Conservation (phyloP, 2,888 invertebrate genomes). For the Tipula vernalis region DNA sequence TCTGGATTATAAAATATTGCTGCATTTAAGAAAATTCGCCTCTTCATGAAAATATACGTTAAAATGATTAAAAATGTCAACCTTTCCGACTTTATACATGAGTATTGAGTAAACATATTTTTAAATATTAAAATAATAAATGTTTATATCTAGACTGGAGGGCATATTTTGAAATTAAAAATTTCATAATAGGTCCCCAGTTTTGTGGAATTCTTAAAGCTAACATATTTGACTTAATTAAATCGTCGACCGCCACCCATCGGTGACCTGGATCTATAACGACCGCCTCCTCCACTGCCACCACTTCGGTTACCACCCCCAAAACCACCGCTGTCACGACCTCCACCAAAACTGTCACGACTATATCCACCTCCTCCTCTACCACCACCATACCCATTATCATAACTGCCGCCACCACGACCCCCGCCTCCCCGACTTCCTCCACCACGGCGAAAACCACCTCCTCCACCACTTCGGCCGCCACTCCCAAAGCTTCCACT, state of each 20-base stretch:
- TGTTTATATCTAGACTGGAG: neutral
- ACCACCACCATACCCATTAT: conserved; percentile 17
- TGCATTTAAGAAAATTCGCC: neutral
- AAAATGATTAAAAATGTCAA: neutral
- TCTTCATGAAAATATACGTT: neutral
- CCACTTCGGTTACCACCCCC: conserved; percentile 19
- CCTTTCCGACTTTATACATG: neutral
- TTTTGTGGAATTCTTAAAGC: neutral
- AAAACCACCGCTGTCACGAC: conserved; percentile 18
- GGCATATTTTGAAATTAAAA: too few relatives aligned
- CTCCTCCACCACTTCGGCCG: neutral
- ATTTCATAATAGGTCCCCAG: too few relatives aligned
- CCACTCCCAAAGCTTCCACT: neutral
- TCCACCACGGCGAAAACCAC: neutral
- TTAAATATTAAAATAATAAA: neutral
- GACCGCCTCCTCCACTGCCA: neutral
- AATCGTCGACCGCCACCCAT: neutral
- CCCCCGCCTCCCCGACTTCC: conserved; percentile 30
- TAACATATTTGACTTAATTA: neutral
- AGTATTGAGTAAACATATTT: neutral
- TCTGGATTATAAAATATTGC: neutral
- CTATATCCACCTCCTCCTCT: conserved; percentile 17
- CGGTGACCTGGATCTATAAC: conserved; percentile 11
- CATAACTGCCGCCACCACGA: conserved; percentile 29
- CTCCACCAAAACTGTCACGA: conserved; percentile 17